Percentiles rank a stretch among this genome's conserved stretches.
Conservation (phyloP, 2,888 invertebrate genomes). For the Sarcophaga variegata region DNA sequence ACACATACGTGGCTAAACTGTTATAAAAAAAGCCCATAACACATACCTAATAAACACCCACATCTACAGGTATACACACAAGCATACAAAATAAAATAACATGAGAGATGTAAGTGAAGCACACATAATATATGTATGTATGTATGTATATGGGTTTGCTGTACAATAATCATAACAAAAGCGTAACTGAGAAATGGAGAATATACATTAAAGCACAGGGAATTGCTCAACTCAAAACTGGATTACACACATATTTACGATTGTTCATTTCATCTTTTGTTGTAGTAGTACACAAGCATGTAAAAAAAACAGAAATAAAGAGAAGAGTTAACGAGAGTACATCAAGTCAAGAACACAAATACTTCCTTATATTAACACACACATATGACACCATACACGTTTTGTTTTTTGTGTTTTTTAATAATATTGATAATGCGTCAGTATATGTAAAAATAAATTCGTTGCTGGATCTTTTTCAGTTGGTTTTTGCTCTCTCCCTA, state of each 20-base stretch:
- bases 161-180: neutral
- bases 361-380: neutral
- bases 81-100: too few relatives aligned
- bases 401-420: conserved; percentile 39
- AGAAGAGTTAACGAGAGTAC: conserved; percentile 5
- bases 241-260: conserved; percentile 22
- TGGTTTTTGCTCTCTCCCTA: too few relatives aligned
- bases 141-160: neutral
- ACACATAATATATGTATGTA: neutral
- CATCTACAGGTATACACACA: neutral
- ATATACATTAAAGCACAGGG: neutral
- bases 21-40: neutral
- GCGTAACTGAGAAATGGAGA: neutral
- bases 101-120: too few relatives aligned
- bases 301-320: neutral
- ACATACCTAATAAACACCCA: conserved; percentile 4
- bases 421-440: conserved; percentile 36
- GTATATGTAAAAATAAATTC: neutral
- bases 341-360: conserved; percentile 1
- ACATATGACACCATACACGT: neutral
- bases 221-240: conserved; percentile 23
- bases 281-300: neutral
- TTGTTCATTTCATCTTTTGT: conserved; percentile 20
- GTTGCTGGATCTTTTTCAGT: too few relatives aligned
- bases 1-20: neutral